phyloP scores from a whole-genome alignment of 2,113 vertebrate genomes.

The Zosterops borbonicus region DNA sequence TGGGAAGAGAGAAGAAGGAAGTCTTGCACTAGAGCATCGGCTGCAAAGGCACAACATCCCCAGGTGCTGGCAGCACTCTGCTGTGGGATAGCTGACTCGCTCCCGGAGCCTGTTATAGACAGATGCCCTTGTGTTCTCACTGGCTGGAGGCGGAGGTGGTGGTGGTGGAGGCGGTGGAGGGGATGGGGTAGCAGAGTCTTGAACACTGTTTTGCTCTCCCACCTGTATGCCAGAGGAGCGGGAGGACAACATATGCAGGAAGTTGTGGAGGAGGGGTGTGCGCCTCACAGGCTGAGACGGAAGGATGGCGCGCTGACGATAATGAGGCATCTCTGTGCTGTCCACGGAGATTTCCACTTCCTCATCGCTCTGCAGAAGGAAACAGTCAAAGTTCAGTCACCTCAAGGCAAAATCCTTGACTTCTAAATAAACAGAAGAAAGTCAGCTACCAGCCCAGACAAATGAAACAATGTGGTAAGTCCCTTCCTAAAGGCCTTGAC shows the following conservation, averaged over 20 bases:
- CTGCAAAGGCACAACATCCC: conserved; percentile 94
- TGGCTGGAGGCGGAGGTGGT: conserved; percentile 78
- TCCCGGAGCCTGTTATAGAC: conserved; percentile 86
- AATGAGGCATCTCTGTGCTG: conserved; percentile 93
- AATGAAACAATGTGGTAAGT: neutral
- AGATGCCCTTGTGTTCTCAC: conserved; percentile 81
- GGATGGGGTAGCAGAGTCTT: conserved; percentile 82
- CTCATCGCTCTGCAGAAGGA: conserved; percentile 85
- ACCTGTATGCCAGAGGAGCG: conserved; percentile 88
- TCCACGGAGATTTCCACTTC: conserved; percentile 96
- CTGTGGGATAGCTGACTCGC: conserved; percentile 81
- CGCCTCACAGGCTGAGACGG: conserved; percentile 95
- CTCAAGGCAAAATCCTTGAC: neutral
- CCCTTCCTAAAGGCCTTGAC: neutral
- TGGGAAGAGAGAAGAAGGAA: conserved; percentile 80
- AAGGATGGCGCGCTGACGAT: conserved; percentile 92
- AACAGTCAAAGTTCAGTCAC: neutral
- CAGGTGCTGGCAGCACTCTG: conserved; percentile 94
- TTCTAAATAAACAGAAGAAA: conserved; percentile 9
- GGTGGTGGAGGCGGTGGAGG: conserved; percentile 80
- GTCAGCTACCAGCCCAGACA: neutral
- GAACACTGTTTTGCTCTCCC: conserved; percentile 83
- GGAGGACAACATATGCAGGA: conserved; percentile 97
- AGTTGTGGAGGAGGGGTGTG: conserved; percentile 98
- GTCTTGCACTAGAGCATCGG: conserved; percentile 87